Evolutionary conservation across 2,888 invertebrate genomes (phyloP).

Genomic region (Prosapia bicincta): DNA sequence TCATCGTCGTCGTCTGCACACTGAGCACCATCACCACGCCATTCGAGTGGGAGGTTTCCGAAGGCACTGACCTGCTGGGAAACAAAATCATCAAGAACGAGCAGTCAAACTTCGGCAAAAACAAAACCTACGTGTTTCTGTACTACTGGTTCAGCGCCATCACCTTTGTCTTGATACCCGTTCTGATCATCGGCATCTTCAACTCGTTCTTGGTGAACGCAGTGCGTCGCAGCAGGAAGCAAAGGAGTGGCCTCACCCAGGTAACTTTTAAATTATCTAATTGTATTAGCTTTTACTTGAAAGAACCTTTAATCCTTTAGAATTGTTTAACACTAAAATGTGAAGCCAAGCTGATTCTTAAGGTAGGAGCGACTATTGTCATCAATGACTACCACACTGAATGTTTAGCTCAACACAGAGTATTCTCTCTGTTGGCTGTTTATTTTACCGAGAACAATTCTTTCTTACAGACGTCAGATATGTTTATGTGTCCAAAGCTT

Average conservation of each 20-base stretch:
- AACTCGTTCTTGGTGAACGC: slow-evolving; percentile 67
- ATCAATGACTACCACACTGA: too few relatives aligned
- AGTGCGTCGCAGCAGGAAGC: slow-evolving; percentile 56
- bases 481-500: too few relatives aligned
- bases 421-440: too few relatives aligned
- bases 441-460: too few relatives aligned
- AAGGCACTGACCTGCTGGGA: not conserved
- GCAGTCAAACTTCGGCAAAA: not conserved
- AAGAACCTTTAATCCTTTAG: too few relatives aligned
- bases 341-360: too few relatives aligned
- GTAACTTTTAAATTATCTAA: too few relatives aligned
- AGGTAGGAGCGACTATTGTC: too few relatives aligned
- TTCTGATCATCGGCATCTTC: slow-evolving; percentile 64
- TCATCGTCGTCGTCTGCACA: slow-evolving; percentile 57
- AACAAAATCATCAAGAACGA: not conserved
- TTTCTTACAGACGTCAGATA: too few relatives aligned
- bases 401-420: too few relatives aligned
- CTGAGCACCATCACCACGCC: slow-evolving; percentile 60
- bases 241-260: slow-evolving; percentile 55
- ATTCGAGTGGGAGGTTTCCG: slow-evolving; percentile 59
- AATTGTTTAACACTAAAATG: too few relatives aligned
- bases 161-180: slow-evolving; percentile 62
- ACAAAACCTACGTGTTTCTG: slow-evolving; percentile 38
- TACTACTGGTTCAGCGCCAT: slow-evolving; percentile 64
- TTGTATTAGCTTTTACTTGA: too few relatives aligned